Evolutionary conservation across 2,888 invertebrate genomes (phyloP), one percentile per base, ranked within the genome.

Genomic region (Yponomeuta sedellus): DNA sequence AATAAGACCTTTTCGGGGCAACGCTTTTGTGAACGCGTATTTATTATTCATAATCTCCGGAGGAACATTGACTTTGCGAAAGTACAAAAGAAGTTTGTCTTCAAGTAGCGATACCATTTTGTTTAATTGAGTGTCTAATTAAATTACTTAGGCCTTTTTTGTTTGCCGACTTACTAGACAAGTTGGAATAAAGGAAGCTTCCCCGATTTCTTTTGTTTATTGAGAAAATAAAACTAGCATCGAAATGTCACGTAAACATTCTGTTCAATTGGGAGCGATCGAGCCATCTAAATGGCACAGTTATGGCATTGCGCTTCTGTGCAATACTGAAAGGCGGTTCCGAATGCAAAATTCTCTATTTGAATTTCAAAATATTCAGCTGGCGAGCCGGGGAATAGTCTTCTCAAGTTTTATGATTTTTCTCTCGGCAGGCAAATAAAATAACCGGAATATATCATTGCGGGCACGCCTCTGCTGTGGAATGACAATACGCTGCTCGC

Each of bases 311-410:
- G 57, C 19, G 44, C 16, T 34, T 61, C 16, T 59, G 63, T 44
- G 57, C 63, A 52, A 75, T 77, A 79, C 79, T 81, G 74, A 73
- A 75, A 79, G 82, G 81, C 80, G 83, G 88, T 87, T 86, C 77
- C 82, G 75, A 88, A 89, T 90, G 86, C 85, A 87, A 86, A 90
- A 85, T 79, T 84, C 77, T 76, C 81, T 82, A 89, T 90, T 89
- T 88, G 88, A 89, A 89, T 78, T 89, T 88, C 87, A 89, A 90
- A 90, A 86, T 82, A 58, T 67, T 11, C 76, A 70, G 72, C 70
- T 62, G 74, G 77, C 77, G 75, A 78, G 78, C 77, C 75, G 78
- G 74, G 75, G 79, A 77, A 79, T 81, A 79, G 16, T 75, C 75
- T 73, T 77, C 20, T 40, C 66, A 62, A 68, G 64, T 66, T 81